phyloP scores from a whole-genome alignment of 2,797 vertebrate genomes.

The Periophthalmus magnuspinnatus region DNA sequence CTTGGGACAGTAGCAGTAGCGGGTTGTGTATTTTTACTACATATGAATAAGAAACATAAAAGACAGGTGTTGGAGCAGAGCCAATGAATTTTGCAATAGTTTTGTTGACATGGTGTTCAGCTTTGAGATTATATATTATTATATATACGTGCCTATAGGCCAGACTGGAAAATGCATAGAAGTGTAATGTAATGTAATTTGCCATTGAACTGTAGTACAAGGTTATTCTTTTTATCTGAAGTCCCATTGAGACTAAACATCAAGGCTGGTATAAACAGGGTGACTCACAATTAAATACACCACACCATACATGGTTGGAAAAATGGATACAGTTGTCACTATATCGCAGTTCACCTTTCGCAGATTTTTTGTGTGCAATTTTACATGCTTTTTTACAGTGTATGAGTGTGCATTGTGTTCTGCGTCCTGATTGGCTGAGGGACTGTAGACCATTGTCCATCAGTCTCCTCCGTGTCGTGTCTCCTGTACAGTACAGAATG shows the following conservation, averaged over 20 bases:
- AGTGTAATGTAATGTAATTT: neutral
- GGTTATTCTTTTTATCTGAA: neutral
- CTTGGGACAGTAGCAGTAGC: constrained; percentile 25
- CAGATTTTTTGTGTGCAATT: too few species aligned
- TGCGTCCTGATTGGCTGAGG: too few species aligned
- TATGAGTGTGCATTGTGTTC: too few species aligned
- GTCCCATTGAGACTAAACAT: neutral
- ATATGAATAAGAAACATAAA: neutral
- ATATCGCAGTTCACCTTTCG: too few species aligned
- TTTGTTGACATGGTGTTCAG: neutral
- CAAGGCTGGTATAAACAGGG: neutral
- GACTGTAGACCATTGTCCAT: too few species aligned
- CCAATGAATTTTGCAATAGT: constrained; percentile 22
- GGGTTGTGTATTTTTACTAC: neutral
- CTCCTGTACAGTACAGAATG: too few species aligned
- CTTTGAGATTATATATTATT: neutral
- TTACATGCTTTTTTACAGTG: too few species aligned
- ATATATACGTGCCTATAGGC: neutral
- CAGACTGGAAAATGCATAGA: neutral
- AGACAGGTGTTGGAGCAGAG: constrained; percentile 15
- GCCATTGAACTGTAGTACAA: neutral
- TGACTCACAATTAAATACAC: neutral
- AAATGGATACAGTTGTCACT: too few species aligned
- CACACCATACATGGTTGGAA: neutral
- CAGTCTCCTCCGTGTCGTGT: too few species aligned